Base-by-base conservation (phyloP, 2,888 invertebrate species). In the Philonicus albiceps region DNA sequence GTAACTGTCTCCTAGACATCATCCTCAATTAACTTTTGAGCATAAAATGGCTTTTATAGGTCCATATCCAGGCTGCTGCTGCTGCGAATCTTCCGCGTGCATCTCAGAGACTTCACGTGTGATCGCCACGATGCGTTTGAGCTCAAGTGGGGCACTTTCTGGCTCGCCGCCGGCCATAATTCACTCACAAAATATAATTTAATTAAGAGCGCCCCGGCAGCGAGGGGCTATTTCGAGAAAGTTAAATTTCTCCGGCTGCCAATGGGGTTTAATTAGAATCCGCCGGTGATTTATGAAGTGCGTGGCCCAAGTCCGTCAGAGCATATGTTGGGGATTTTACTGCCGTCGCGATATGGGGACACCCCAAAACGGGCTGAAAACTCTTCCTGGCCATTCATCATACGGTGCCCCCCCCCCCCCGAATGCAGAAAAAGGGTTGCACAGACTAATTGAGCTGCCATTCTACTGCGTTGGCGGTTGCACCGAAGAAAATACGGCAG, bases 101-200 rank as follows among this genome's bases (percentile, higher is more conserved):
- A 64, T 64, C 64, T 64, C 27, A 11, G 49, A 7, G 19, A 64
- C 64, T 64, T 64, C 64, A 64, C 64, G 64, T 64, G 64, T 64
- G 64, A 64, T n/a, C 34, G 74, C 30, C 31, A 11, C 74, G 34
- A 74, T 34, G 31, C 53, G 11, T n/a, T 31, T 19, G 49, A 74
- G 31, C 30, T 85, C 74, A 85, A 53, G 13, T 49, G 30, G 49
- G 27, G 13, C 30, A 31, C 4, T 75, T 85, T 75, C n/a, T 30
- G 75, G 53, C 74, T 53, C 75, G 75, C 19, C 43, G 27, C 30
- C 19, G 55, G 55, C 78, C 53, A 86, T 86, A 86, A 78, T 31
- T 86, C 86, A 86, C 86, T 86, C 86, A 53, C 64, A 86, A 86
- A 86, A 64, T 31, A 86, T 37, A 86, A 86, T 86, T 85, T 85